Evolutionary conservation across 2,888 invertebrate genomes (phyloP), one percentile per base, ranked within the genome.

Genomic region (Peribatodes rhomboidaria): DNA sequence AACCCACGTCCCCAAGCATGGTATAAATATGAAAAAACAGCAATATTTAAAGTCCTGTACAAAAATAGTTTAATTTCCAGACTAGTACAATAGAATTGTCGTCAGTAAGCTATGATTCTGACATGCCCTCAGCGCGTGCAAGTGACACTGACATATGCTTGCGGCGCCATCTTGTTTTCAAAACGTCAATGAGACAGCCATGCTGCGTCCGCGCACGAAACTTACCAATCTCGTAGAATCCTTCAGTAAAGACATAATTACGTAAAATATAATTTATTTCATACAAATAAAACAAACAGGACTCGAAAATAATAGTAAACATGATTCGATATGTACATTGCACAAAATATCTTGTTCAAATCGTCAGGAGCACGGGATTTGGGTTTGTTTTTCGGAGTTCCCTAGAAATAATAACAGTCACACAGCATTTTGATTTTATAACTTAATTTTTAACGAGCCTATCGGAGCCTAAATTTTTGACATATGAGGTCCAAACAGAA

Each of bases 171-270:
- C 59, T 70, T 70, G 69, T 66, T 67, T 71, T 58, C 61, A 14
- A 57, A 56, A 69, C 65, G 64, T 66, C 67, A 67, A 67, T 61
- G 65, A 54, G 58, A 49, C 55, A 53, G 74, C 80, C 84, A 81
- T 83, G 84, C 83, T 68, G 44, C 67, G 72, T 46, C 54, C 54
- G 58, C 70, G 63, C 37, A 18, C 20, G 16, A 61, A 52, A 79
- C 92, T 92, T 86, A 92, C 92, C 92, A 57, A 92, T 89, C 76
- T 92, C 92, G 84, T 87, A 90, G 87, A 92, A 90, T 92, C 92
- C 92, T 92, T 86, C 49, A 42, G 86, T 75, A 69, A 83, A 86
- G 85, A 84, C 86, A 88, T 86, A 87, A 44, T 65, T 76, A 74
- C 76, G 75, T 73, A 74, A 80, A 80, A 81, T 76, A 79, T 72